Evolutionary conservation across 1,140 invertebrate genomes (phyloP), one percentile per base, ranked within the genome.

Genomic region (Cotesia chilonis): DNA sequence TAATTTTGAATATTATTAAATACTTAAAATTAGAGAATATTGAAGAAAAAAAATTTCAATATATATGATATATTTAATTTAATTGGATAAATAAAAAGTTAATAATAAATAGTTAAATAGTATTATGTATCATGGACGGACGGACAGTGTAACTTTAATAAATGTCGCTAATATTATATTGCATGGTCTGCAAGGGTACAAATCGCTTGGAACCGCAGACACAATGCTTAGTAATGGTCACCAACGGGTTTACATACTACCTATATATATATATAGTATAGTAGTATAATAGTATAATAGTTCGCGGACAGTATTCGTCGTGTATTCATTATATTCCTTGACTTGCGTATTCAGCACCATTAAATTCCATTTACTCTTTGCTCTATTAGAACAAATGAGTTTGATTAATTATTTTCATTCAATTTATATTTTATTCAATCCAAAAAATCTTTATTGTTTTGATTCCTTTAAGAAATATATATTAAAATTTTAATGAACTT

Each of bases 211-310:
- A 80, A 84, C 82, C 82, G 79, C 83, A 83, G 80, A 84, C 82
- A 83, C 82, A 81, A 83, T 83, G 81, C 82, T 82, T 83, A 81
- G 80, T 84, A 83, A 83, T 84, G 81, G 83, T 79, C 76, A 79
- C 75, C 78, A 77, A 82, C 80, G 77, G 74, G 74, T 73, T 78
- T 76, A 70, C 68, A 74, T 28, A 51, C 55, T 17, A 52, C 17
- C 20, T 38, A 35, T 12, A 14, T n/a, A 54, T 41, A 41, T 7
- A 12, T 54, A 14, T 14, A 68, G 28, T 20, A 36, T 9, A 36
- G 37, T 3, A 20, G 17, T 59, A 20, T 9, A 20, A 52, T 36
- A 41, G 59, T 51, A 6, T 52, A 28, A 52, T 70, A 38, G 63
- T 66, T 60, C 65, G 65, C 55, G 71, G 71, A 68, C 61, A 47